Base-by-base conservation (phyloP, 2,797 vertebrate genomes). In the Hypotaenidia okinawae region DNA sequence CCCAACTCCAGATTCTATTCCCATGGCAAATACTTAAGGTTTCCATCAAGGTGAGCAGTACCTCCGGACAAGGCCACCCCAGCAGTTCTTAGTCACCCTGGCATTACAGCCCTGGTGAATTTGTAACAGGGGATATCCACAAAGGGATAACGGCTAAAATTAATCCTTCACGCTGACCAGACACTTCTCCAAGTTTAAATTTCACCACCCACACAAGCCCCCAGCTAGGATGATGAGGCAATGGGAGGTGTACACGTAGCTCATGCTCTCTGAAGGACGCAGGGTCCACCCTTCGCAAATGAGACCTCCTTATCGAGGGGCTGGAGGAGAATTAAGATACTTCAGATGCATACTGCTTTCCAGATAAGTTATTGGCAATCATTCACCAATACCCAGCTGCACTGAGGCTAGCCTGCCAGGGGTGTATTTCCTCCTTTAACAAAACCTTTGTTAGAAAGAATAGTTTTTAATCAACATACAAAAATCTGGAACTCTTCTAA, bases 401-500 rank as follows among this genome's bases (percentile, higher is more conserved):
- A 87, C 51, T 66, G 61, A 51, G 73, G 45, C 43, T 23, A 51
- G 32, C 61, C 68, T 35, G 10, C 43, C 16, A 0, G 4, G 7
- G 41, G 14, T 32, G 17, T 11, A 28, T 35, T 87, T 87, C 82
- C 87, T 84, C 72, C 45, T 85, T 61, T 69, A 84, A 87, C 52
- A 84, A 80, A 86, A 72, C 39, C 70, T 55, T 85, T 69, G 47
- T 47, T 47, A 47, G 47, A 83, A 76, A 61, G 93, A 72, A 93
- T n/a, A 59, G 81, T 94, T 94, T 97, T 92, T 93, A 95, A 95
- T 90, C 87, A 79, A 68, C 54, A 33, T 27, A 66, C 1, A 93
- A 95, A 95, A 94, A 95, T 95, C 96, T 77, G 13, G 5, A 68
- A 84, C n/a, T 39, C 91, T 85, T 73, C 87, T 94, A 93, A 96